Evolutionary conservation across 2,888 invertebrate species (phyloP).

Genomic region (Cataglyphis livida): DNA sequence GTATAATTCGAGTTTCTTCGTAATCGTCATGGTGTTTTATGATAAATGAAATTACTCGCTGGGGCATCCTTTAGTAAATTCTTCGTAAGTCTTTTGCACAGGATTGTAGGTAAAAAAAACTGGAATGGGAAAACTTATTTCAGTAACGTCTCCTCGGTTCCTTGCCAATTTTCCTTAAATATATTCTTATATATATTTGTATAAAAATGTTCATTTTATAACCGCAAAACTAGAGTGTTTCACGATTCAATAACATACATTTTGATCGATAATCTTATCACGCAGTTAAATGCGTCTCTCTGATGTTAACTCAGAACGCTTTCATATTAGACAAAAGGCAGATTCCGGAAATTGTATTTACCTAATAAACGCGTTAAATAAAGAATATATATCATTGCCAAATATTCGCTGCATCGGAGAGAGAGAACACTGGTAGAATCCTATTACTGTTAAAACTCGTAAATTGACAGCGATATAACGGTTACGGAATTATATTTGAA

Average conservation of each 20-base stretch:
- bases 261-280: neutral
- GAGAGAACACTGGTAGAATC: neutral
- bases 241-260: neutral
- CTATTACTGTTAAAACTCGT: neutral
- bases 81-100: neutral
- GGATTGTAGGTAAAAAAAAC: neutral
- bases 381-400: neutral
- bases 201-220: neutral
- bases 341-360: neutral
- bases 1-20: neutral
- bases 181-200: neutral
- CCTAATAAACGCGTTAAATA: conserved; percentile 14
- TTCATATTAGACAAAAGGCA: conserved; percentile 16
- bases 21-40: conserved; percentile 23
- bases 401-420: neutral
- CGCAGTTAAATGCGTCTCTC: neutral
- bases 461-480: conserved; percentile 28
- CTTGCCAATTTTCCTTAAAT: neutral
- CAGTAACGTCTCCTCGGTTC: neutral
- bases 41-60: conserved; percentile 46
- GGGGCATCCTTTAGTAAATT: conserved; percentile 25
- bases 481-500: conserved; percentile 4
- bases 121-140: neutral
- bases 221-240: neutral
- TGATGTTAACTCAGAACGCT: conserved; percentile 5